Conservation (phyloP, 2,888 invertebrate genomes). For the Thera britannica region DNA sequence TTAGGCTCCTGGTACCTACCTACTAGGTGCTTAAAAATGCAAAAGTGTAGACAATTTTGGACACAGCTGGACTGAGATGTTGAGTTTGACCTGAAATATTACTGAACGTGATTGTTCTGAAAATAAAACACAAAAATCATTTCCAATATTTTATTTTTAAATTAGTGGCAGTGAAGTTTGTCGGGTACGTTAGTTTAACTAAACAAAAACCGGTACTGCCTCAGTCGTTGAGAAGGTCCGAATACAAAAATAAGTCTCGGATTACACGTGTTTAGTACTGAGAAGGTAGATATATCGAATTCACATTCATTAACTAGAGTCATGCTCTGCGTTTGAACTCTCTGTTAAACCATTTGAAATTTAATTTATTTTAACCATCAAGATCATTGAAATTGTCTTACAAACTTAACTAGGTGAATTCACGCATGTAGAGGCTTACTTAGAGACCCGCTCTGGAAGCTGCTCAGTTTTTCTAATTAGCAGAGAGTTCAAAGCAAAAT, state of each 20-base stretch:
- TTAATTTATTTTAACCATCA: background rate
- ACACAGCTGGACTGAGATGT: no score
- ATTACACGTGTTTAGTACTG: conserved; percentile 36
- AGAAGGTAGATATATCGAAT: conserved; percentile 33
- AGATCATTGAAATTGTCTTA: background rate
- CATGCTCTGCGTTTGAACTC: conserved; percentile 28
- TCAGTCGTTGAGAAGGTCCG: conserved; percentile 59
- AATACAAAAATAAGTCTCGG: conserved; percentile 63
- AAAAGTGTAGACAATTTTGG: no score
- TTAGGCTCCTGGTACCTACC: no score
- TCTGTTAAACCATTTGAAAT: background rate
- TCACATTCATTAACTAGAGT: conserved; percentile 26
- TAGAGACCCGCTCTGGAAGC: background rate
- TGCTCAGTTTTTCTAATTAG: background rate
- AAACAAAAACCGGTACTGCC: conserved; percentile 74
- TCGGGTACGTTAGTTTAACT: conserved; percentile 70
- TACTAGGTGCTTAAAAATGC: no score
- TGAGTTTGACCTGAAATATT: no score
- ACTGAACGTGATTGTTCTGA: background rate
- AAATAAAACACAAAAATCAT: conserved; percentile 50
- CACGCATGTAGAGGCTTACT: background rate
- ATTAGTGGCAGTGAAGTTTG: conserved; percentile 84
- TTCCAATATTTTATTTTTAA: conserved; percentile 85
- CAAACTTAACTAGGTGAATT: background rate
- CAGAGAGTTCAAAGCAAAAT: conserved; percentile 40